phyloP scores from a whole-genome alignment of 2,113 vertebrate species.

The Illadopsis cleaveri region DNA sequence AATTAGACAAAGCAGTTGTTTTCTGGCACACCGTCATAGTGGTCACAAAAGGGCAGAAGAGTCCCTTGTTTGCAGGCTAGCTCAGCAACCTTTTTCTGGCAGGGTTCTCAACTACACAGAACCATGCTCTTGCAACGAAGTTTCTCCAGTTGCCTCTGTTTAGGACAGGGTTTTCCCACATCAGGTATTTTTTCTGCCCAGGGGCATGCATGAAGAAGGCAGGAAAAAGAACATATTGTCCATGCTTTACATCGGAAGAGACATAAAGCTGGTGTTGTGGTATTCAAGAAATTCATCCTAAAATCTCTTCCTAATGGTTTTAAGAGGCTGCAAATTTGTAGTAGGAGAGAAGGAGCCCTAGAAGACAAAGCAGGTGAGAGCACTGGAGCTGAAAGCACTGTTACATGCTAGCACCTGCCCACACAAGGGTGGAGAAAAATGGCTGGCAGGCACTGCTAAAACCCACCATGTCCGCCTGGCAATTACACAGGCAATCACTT shows the following conservation, averaged over 20 bases:
- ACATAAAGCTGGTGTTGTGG: background rate
- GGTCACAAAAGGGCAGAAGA: background rate
- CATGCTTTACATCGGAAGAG: background rate
- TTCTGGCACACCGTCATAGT: accelerated
- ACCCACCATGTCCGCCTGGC: background rate
- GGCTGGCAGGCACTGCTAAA: background rate
- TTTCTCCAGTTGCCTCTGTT: background rate
- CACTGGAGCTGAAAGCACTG: background rate
- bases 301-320: background rate
- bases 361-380: background rate
- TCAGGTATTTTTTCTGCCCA: background rate
- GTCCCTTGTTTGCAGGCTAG: background rate
- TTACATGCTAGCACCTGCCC: background rate
- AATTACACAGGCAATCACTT: background rate
- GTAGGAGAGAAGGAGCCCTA: background rate
- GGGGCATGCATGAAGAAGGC: accelerated
- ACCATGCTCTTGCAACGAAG: background rate
- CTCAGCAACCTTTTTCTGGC: background rate
- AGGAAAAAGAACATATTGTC: background rate
- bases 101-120: background rate
- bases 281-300: background rate
- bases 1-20: background rate
- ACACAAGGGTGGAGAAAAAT: background rate
- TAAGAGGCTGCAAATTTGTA: background rate
- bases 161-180: background rate